Evolutionary conservation across 2,797 vertebrate genomes (phyloP).

Genomic region (Simalia tracyae): DNA sequence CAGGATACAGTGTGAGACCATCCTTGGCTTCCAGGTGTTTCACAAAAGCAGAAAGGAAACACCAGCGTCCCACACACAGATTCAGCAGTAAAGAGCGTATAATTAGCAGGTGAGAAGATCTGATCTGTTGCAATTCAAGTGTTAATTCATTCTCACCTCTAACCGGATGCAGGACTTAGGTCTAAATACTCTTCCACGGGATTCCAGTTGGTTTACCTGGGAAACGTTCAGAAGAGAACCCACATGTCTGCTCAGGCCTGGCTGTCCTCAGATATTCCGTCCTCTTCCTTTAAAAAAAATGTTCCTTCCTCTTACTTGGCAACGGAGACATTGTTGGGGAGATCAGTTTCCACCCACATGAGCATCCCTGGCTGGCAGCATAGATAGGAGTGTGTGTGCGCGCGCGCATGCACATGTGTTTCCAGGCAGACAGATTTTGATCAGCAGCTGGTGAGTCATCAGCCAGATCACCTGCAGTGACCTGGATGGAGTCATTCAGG

Average conservation of each 20-base stretch:
- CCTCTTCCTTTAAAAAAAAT: neutral
- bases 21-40: neutral
- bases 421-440: neutral
- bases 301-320: neutral
- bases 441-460: neutral
- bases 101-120: neutral
- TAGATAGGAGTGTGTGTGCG: neutral
- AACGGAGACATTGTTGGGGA: neutral
- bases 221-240: neutral
- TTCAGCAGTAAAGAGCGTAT: neutral
- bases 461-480: neutral
- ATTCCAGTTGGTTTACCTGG: neutral
- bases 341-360: neutral
- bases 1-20: neutral
- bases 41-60: neutral
- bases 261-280: neutral
- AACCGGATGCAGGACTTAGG: neutral
- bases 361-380: neutral
- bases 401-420: no score
- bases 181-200: neutral
- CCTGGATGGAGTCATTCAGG: neutral
- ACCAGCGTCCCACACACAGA: neutral
- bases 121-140: neutral
- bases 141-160: neutral
- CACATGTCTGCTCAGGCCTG: neutral